Evolutionary conservation across 1,140 invertebrate genomes (phyloP).

Genomic region (Ephestia elutella): DNA sequence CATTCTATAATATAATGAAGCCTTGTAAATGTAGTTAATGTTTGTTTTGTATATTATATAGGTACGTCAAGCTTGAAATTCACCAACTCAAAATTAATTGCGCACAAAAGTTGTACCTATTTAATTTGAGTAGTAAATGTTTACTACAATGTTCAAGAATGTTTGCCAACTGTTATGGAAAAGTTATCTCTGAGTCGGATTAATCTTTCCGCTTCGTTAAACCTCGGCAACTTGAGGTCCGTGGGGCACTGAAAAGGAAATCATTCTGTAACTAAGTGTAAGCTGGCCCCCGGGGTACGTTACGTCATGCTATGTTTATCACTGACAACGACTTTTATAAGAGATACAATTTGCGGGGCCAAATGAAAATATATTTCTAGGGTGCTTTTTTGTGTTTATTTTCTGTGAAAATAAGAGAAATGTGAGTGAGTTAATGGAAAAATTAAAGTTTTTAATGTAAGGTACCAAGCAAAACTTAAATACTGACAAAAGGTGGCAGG

Average conservation of each 20-base stretch:
- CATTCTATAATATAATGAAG: too few species aligned
- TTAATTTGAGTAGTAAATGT: slow-evolving; percentile 8
- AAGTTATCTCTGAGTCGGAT: slow-evolving; percentile 5
- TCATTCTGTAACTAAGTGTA: slow-evolving; percentile 10
- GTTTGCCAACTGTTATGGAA: slow-evolving; percentile 4
- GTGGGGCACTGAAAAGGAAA: slow-evolving; percentile 9
- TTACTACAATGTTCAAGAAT: slow-evolving; percentile 10
- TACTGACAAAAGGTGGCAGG: too few species aligned
- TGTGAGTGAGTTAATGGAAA: too few species aligned
- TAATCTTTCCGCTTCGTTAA: slow-evolving; percentile 9
- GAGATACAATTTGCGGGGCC: neutral
- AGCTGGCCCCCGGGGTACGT: neutral
- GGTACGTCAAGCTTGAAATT: neutral
- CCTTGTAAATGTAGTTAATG: too few species aligned
- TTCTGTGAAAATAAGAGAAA: too few species aligned
- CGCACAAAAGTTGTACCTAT: neutral
- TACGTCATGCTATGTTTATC: slow-evolving; percentile 6
- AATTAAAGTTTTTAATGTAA: too few species aligned
- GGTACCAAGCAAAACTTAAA: too few species aligned
- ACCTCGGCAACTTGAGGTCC: slow-evolving; percentile 4
- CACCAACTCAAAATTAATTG: neutral
- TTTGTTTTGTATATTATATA: too few species aligned
- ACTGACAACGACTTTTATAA: neutral
- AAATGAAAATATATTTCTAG: too few species aligned
- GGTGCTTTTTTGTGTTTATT: neutral